Evolutionary conservation across 2,797 vertebrate species (phyloP), one percentile per base, ranked within the genome.

Genomic region (Acrocephalus scirpaceus): DNA sequence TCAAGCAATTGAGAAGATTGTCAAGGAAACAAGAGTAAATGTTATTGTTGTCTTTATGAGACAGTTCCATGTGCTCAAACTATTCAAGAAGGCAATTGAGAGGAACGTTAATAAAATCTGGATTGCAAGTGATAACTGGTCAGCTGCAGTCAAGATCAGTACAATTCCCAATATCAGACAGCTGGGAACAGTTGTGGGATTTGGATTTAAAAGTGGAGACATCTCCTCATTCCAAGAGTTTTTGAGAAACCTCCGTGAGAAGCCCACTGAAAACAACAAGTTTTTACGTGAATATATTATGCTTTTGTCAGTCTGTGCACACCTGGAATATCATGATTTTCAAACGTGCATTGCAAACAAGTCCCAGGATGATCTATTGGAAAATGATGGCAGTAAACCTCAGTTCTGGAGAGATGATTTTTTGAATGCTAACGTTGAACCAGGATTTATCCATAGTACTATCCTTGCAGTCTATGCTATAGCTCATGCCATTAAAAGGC

Each of bases 101-200:
- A 97, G 22, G 54, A 97, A 96, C 5, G 96, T 98, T 90, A 98
- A 95, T 56, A 98, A 98, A 95, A 96, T 98, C 21, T 99, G 99
- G 99, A 97, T 99, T 95, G 99, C 98, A 42, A 99, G 98, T 72
- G 98, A 99, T 93, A 98, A 97, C 61, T 99, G 99, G 99, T 99
- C 99, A 3, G 96, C 97, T 11, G 96, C 98, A 45, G 94, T 86
- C 65, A 94, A 96, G 66, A 97, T 98, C 26, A 96, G 94, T 65
- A 97, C 88, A 32, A 95, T 98, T 74, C 92, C 98, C 57, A 96
- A 97, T 34, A 96, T 99, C 74, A 88, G 97, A 27, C 97, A 97
- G 36, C 95, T 99, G 10, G 98, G 98, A 62, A 98, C 98, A 23
- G 85, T 99, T 20, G 94, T 99, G 60, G 99, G 99, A 32, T 99